Evolutionary conservation across 2,888 invertebrate species (phyloP).

Genomic region (Nomada ferruginata): DNA sequence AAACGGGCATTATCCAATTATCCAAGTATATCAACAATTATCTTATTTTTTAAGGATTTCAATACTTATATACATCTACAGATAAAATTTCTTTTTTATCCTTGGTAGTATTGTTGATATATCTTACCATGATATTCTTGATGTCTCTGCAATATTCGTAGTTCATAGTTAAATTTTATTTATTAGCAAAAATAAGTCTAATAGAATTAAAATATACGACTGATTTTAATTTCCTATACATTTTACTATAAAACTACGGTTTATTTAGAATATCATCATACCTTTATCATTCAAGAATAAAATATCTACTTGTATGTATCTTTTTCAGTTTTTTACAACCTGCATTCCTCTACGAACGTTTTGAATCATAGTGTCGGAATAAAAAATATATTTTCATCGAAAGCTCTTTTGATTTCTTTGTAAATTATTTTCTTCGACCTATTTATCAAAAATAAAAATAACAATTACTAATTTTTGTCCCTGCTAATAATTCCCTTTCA

Average conservation of each 20-base stretch:
- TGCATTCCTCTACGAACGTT: background rate
- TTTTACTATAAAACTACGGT: background rate
- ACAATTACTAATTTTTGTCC: no score
- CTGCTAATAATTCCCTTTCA: no score
- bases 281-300: background rate
- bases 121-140: conserved; percentile 18
- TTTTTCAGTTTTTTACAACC: background rate
- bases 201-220: no score
- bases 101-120: conserved; percentile 1
- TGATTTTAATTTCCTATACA: background rate
- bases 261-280: no score
- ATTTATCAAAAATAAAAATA: background rate
- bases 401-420: background rate
- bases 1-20: background rate
- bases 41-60: no score
- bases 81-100: background rate
- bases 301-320: background rate
- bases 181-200: background rate
- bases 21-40: no score
- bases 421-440: background rate
- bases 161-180: background rate
- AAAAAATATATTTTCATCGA: background rate
- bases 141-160: background rate
- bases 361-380: background rate
- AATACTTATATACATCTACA: background rate